phyloP scores from a whole-genome alignment of 2,113 vertebrate genomes.

The Pseudois nayaur region DNA sequence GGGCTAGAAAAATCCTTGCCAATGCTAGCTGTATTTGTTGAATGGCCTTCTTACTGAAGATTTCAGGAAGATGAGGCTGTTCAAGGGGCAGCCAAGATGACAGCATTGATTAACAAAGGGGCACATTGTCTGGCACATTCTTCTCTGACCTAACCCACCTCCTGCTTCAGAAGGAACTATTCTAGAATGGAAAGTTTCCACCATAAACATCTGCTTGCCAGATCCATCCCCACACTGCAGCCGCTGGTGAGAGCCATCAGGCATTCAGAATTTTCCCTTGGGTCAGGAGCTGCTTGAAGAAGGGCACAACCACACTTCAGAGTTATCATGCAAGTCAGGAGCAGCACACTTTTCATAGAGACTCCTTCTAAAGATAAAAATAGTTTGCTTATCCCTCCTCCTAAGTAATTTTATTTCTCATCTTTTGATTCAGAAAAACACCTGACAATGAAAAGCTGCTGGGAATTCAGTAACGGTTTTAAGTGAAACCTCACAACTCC shows the following conservation, averaged over 20 bases:
- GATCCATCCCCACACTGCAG: not conserved
- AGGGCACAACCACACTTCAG: not conserved
- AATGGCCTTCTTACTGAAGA: constrained; percentile 20
- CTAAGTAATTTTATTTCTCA: not conserved
- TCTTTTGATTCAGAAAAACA: constrained; percentile 11
- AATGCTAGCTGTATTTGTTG: constrained; percentile 14
- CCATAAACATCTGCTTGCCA: constrained; percentile 47
- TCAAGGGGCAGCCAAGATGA: constrained; percentile 18
- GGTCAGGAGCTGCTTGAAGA: not conserved
- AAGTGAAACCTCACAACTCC: not conserved
- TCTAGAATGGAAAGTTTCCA: constrained; percentile 44
- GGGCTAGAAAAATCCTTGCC: constrained; percentile 16
- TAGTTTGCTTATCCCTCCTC: not conserved
- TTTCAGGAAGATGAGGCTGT: constrained; percentile 45
- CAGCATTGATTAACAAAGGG: constrained; percentile 27
- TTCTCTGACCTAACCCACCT: constrained; percentile 22
- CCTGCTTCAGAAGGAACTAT: constrained; percentile 31
- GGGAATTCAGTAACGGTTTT: not conserved
- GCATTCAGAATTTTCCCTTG: not conserved
- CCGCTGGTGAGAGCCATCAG: not conserved
- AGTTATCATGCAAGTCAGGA: not conserved
- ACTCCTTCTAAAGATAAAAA: not conserved
- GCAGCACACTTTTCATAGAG: not conserved
- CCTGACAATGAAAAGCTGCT: not conserved
- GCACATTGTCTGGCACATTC: constrained; percentile 27